Evolutionary conservation across 1,140 invertebrate species (phyloP).

Genomic region (Danaus melanippus): DNA sequence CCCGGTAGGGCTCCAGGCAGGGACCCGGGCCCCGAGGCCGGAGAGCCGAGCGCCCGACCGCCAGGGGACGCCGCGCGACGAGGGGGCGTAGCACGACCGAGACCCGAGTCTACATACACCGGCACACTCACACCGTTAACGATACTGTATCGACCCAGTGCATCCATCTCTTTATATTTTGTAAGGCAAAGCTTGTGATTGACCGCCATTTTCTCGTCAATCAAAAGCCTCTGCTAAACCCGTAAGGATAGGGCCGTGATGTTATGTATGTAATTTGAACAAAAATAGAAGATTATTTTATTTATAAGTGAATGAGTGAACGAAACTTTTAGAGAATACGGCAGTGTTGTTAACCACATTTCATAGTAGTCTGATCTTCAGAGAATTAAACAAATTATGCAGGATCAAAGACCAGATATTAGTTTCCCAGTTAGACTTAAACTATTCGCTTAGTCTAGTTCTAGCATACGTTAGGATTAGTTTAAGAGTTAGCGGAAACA

Average conservation of each 20-base stretch:
- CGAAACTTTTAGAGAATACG: too few species aligned
- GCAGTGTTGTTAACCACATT: too few species aligned
- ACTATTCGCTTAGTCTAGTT: conserved; percentile 11
- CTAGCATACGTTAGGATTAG: conserved; percentile 27
- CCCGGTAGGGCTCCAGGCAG: conserved; percentile 87
- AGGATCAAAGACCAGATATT: conserved; percentile 9
- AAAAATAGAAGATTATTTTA: conserved; percentile 3
- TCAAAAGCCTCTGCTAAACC: too few species aligned
- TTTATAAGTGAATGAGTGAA: too few species aligned
- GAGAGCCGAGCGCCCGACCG: conserved; percentile 73
- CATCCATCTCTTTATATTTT: too few species aligned
- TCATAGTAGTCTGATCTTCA: too few species aligned
- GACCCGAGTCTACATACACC: conserved; percentile 83
- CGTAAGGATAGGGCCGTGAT: too few species aligned
- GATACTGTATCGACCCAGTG: background rate
- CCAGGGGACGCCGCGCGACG: conserved; percentile 85
- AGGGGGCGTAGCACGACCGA: conserved; percentile 85
- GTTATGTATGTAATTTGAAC: background rate
- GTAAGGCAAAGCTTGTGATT: too few species aligned
- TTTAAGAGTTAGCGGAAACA: too few species aligned
- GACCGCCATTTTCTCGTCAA: too few species aligned
- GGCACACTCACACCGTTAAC: conserved; percentile 29
- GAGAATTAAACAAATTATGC: too few species aligned
- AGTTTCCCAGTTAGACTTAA: conserved; percentile 21
- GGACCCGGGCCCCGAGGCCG: conserved; percentile 77